Percentiles rank a stretch among this genome's conserved stretches.
These are phyloP conservation scores for Sphaerodactylus townsendi DNA, from an alignment of 2,113 vertebrate species.

Conservation along the genomic window DNA sequence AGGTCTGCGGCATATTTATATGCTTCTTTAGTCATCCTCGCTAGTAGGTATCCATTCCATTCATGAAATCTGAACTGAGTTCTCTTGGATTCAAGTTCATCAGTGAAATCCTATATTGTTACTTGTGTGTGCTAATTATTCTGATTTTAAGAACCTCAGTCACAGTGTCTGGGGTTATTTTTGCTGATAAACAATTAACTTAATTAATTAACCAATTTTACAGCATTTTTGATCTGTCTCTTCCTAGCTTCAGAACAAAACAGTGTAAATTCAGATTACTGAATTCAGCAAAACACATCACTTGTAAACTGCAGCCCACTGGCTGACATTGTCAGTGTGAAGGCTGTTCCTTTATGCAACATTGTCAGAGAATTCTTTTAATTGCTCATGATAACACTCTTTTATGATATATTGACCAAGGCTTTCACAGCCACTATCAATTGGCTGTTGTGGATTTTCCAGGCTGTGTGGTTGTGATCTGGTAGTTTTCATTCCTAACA, in stretches of 20 bases:
- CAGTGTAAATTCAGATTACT: not conserved
- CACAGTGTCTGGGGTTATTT: not conserved
- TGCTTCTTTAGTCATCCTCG: too few relatives aligned
- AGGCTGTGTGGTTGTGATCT: too few relatives aligned
- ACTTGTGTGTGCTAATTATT: too few relatives aligned
- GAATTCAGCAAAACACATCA: not conserved
- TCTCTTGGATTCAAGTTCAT: too few relatives aligned
- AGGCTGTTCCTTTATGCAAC: not conserved
- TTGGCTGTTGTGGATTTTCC: too few relatives aligned
- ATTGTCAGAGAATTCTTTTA: not conserved
- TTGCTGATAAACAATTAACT: conserved; percentile 3
- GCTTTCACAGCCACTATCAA: too few relatives aligned
- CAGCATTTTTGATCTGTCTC: not conserved
- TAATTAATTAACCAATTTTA: not conserved
- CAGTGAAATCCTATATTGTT: too few relatives aligned
- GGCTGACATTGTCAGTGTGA: not conserved
- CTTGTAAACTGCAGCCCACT: not conserved
- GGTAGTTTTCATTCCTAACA: too few relatives aligned
- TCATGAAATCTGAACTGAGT: too few relatives aligned
- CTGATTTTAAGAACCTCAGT: not conserved
- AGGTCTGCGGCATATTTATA: too few relatives aligned
- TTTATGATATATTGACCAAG: not conserved
- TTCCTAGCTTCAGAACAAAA: not conserved
- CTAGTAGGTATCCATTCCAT: too few relatives aligned
- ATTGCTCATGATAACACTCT: not conserved